Evolutionary conservation across 2,113 vertebrate species (phyloP).

Genomic region (Neogobius melanostomus): DNA sequence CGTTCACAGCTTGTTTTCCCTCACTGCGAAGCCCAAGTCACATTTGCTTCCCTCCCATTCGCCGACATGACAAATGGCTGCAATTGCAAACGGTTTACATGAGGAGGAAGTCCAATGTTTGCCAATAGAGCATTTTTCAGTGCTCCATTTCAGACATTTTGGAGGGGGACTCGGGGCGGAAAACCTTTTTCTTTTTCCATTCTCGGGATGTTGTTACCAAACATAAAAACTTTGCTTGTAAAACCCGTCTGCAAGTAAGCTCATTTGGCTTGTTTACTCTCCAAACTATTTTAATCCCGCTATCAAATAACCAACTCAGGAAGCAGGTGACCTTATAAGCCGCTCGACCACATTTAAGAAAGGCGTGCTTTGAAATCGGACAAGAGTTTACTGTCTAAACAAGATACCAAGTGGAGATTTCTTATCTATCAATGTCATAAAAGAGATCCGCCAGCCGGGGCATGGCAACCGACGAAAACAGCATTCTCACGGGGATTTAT

Average conservation of each 20-base stretch:
- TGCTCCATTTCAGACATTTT: conserved; percentile 9
- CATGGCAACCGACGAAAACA: neutral
- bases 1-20: neutral
- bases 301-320: conserved; percentile 12
- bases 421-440: conserved; percentile 9
- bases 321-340: neutral
- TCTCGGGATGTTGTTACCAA: neutral
- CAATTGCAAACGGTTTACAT: conserved; percentile 46
- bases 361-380: conserved; percentile 6
- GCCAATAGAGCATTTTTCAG: conserved; percentile 38
- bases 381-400: conserved; percentile 17
- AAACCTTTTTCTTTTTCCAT: neutral
- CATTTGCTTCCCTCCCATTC: conserved; percentile 16
- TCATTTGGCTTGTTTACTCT: conserved; percentile 32
- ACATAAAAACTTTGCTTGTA: conserved; percentile 16
- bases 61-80: conserved; percentile 36
- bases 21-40: neutral
- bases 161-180: neutral
- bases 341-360: neutral
- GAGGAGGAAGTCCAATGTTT: conserved; percentile 40
- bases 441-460: neutral
- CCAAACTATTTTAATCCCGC: conserved; percentile 12
- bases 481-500: conserved; percentile 11
- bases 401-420: neutral
- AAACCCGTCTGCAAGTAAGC: conserved; percentile 16